Evolutionary conservation across 2,113 vertebrate genomes (phyloP), one percentile per base, ranked within the genome.

Genomic region (Monopterus albus): DNA sequence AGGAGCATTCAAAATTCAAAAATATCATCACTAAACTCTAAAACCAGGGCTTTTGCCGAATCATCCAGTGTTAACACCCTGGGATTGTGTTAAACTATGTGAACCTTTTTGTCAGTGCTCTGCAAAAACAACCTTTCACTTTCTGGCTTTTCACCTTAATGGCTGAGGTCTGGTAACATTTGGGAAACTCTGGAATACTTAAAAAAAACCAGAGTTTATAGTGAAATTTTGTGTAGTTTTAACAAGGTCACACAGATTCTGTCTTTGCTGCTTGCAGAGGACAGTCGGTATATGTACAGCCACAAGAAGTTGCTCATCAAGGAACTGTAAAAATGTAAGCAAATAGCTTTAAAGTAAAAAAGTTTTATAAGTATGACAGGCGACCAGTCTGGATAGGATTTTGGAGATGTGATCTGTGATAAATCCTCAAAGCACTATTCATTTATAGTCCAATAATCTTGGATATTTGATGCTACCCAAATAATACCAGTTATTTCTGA

Each of bases 361-460:
- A 45, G 46, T 55, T 14, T n/a, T n/a, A n/a, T n/a, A n/a, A n/a
- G n/a, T n/a, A n/a, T n/a, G n/a, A n/a, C n/a, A n/a, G n/a, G n/a
- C 8, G 15, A 40, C 2, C 23, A 29, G 43, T 20, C 33, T 51
- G 7, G 1, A 14, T 9, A 3, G 7, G 1, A 1, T 38, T n/a
- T 10, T 7, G 3, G 2, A 40, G 1, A 63, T 5, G 12, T 36
- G 20, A 20, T 61, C 8, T 47, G 4, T 26, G 15, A 64, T 67
- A 45, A 59, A 69, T 73, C 62, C 3, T 12, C 61, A 35, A 62
- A 62, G 35, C 40, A 14, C 17, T 50, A n/a, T 8, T 1, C 31
- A 46, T 17, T 65, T 35, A 40, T 70, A 82, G 80, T 73, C 75
- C 40, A 67, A 23, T 66, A 72, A 72, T 68, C 38, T 67, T n/a